A percentile compares a stretch with the other conserved stretches of the same genome.
Evolutionary conservation across 2,797 vertebrate genomes (phyloP).

Genomic region (Scolopax bukidnonensis): DNA sequence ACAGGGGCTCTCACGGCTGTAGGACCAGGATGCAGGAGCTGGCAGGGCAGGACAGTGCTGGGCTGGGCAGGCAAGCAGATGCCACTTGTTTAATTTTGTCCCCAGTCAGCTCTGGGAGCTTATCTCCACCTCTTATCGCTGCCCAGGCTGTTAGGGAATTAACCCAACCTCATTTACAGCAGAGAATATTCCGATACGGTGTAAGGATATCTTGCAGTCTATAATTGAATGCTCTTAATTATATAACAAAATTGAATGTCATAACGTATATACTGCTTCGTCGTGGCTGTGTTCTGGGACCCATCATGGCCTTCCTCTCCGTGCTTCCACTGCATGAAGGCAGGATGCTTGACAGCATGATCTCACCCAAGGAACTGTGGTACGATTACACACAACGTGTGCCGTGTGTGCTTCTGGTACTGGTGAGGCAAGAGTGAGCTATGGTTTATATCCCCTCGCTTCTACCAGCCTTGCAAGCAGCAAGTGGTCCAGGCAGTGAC

Average conservation of each 20-base stretch:
- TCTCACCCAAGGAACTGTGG: neutral
- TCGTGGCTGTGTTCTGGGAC: neutral
- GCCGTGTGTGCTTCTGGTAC: neutral
- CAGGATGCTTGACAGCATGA: neutral
- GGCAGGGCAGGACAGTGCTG: neutral
- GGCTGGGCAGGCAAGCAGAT: neutral
- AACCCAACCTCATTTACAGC: constrained; percentile 32
- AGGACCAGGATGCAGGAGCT: neutral
- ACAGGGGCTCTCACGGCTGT: fast-evolving
- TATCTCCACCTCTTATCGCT: neutral
- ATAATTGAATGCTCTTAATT: constrained; percentile 51
- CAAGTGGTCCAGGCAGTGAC: neutral
- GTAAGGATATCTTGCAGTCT: constrained; percentile 9
- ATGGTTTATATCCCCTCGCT: neutral
- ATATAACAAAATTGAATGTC: constrained; percentile 17
- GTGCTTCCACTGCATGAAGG: neutral
- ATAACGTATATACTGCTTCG: neutral
- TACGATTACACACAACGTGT: neutral
- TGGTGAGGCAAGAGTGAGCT: neutral
- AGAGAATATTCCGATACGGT: neutral
- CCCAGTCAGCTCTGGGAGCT: neutral
- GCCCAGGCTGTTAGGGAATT: neutral
- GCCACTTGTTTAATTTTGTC: neutral
- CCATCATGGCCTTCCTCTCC: neutral
- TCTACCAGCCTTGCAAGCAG: neutral